These are phyloP conservation scores for Ectemnius lituratus DNA, from an alignment of 2,888 invertebrate genomes.

Conservation along the genomic window DNA sequence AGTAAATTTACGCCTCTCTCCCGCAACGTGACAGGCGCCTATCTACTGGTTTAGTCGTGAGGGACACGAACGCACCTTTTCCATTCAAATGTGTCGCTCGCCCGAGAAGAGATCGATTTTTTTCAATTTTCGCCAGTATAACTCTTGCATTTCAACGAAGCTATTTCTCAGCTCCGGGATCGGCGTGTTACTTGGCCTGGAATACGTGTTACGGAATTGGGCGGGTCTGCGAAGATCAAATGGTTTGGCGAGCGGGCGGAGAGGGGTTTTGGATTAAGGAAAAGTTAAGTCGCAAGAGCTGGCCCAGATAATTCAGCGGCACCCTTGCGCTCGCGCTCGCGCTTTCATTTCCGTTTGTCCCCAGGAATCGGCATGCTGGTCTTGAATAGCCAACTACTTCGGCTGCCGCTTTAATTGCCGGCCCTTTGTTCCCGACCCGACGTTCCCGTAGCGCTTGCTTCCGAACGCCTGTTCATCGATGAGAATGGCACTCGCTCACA, in stretches of 20 bases:
- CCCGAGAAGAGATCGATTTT: constrained; percentile 27
- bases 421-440: constrained; percentile 31
- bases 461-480: constrained; percentile 30
- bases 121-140: constrained; percentile 53
- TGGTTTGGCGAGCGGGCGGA: neutral
- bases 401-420: constrained; percentile 53
- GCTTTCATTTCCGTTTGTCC: constrained; percentile 51
- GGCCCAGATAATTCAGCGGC: constrained; percentile 50
- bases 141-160: constrained; percentile 55
- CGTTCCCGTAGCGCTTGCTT: constrained; percentile 7
- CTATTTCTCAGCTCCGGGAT: constrained; percentile 42
- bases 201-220: constrained; percentile 11
- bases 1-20: neutral
- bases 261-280: constrained; percentile 14
- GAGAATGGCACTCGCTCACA: neutral
- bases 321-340: constrained; percentile 45
- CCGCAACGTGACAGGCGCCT: neutral
- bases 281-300: constrained; percentile 41
- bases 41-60: neutral
- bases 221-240: constrained; percentile 1
- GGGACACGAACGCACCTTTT: constrained; percentile 26
- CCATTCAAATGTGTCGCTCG: constrained; percentile 44
- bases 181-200: neutral
- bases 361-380: constrained; percentile 29
- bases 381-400: constrained; percentile 57